Percentiles rank a stretch among this genome's conserved stretches.
Conservation (phyloP, 2,797 vertebrate species). For the Rhynchonycteris naso region DNA sequence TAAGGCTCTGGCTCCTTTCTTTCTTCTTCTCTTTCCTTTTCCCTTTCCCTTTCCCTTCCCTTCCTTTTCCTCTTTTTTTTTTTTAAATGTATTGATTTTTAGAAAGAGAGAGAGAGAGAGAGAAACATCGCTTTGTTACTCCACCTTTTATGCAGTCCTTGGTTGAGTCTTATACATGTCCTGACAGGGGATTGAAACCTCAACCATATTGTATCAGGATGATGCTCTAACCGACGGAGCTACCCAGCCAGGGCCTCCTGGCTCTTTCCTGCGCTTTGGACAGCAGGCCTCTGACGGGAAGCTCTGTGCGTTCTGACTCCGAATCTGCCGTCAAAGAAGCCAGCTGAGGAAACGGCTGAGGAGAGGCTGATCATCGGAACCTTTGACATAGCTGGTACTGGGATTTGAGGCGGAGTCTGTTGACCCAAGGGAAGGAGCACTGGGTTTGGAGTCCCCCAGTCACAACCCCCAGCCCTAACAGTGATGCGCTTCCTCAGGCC, state of each 20-base stretch:
- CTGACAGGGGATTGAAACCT: no score
- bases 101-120: no score
- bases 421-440: neutral
- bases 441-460: neutral
- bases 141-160: no score
- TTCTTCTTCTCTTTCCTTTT: no score
- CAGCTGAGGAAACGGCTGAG: slow-evolving; percentile 25
- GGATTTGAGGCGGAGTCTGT: neutral
- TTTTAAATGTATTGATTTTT: no score
- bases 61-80: no score
- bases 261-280: neutral
- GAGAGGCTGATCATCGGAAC: neutral
- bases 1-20: neutral
- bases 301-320: neutral
- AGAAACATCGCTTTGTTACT: no score
- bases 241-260: no score
- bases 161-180: no score
- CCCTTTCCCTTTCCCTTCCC: no score
- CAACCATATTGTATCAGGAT: no score
- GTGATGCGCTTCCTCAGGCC: rapidly evolving
- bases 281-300: neutral
- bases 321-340: neutral
- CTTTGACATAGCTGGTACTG: neutral
- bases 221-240: no score
- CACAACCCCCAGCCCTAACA: neutral